Percentiles rank a stretch among this genome's conserved stretches.
Evolutionary conservation across 2,113 vertebrate species (phyloP).

Genomic region (Pelmatolapia mariae): DNA sequence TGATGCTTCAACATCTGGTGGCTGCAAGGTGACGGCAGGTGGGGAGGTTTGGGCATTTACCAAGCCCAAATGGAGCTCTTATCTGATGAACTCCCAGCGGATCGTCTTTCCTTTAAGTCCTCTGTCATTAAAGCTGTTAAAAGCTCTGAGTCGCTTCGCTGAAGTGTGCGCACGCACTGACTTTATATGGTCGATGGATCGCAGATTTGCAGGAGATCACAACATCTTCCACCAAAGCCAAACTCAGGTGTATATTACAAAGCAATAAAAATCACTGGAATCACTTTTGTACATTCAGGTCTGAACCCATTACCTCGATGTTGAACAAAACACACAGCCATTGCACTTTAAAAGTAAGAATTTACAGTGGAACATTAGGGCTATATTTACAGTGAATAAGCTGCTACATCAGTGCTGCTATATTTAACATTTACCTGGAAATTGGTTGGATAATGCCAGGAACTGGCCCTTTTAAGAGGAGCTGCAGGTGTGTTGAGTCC

Average conservation of each 20-base stretch:
- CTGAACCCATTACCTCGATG: neutral
- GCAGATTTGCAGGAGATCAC: neutral
- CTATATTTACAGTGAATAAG: neutral
- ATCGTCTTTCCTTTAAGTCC: neutral
- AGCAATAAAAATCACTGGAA: neutral
- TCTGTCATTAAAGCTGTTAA: constrained; percentile 44
- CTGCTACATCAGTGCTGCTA: constrained; percentile 33
- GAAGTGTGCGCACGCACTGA: neutral
- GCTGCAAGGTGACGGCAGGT: neutral
- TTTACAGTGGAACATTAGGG: neutral
- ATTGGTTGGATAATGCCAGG: constrained; percentile 29
- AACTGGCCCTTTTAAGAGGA: constrained; percentile 17
- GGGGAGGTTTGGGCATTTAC: neutral
- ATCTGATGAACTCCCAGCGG: constrained; percentile 1
- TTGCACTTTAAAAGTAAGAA: neutral
- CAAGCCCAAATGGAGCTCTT: constrained; percentile 18
- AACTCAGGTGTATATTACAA: neutral
- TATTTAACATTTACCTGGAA: constrained; percentile 2
- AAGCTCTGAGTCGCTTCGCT: constrained; percentile 14
- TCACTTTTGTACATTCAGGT: constrained; percentile 20
- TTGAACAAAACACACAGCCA: neutral
- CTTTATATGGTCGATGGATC: neutral
- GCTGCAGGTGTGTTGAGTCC: constrained; percentile 81
- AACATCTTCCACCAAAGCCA: neutral
- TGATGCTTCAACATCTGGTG: neutral